Conservation (phyloP, 2,113 vertebrate genomes). For the Pituophis catenifer region DNA sequence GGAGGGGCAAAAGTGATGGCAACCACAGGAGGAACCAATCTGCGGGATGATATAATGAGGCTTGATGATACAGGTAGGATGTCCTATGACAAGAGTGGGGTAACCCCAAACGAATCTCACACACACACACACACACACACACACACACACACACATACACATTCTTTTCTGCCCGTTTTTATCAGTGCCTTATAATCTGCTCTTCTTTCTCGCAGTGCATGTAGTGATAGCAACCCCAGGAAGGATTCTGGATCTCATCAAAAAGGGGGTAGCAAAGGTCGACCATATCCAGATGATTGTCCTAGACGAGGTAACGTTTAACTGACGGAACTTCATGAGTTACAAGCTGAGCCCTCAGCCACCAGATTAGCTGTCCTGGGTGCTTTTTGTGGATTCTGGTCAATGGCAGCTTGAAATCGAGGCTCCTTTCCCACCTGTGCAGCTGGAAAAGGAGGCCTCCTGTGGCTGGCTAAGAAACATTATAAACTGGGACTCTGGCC, state of each 20-base stretch:
- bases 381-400: background rate
- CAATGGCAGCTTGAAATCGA: background rate
- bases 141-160: no score
- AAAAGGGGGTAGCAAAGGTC: constrained; percentile 98
- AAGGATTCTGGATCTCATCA: constrained; percentile 98
- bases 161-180: background rate
- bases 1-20: constrained; percentile 99
- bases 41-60: constrained; percentile 98
- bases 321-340: background rate
- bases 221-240: constrained; percentile 97
- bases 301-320: constrained; percentile 88
- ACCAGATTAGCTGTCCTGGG: background rate
- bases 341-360: background rate
- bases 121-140: no score
- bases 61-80: constrained; percentile 93
- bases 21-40: constrained; percentile 97
- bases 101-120: no score
- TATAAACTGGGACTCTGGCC: background rate
- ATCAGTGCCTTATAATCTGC: background rate
- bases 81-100: background rate
- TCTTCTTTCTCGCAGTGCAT: constrained; percentile 79
- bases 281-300: constrained; percentile 98
- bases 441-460: background rate
- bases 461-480: background rate
- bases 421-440: background rate